Evolutionary conservation across 2,888 invertebrate species (phyloP).

Genomic region (Neoascia interrupta): DNA sequence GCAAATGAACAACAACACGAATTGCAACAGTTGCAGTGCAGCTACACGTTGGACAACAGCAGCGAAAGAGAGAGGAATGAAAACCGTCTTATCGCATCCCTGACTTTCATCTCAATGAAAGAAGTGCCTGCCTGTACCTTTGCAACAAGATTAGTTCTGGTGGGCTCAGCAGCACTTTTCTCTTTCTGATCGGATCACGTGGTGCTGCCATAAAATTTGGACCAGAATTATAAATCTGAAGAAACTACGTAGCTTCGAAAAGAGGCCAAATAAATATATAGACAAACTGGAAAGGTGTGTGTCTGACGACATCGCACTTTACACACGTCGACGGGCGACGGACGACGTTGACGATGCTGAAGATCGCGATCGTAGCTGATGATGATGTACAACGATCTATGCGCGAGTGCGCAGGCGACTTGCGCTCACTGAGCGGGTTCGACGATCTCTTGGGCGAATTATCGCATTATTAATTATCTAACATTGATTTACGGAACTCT

Average conservation of each 20-base stretch:
- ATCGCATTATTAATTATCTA: slow-evolving; percentile 64
- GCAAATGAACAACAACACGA: slow-evolving; percentile 46
- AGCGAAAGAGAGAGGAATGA: not conserved
- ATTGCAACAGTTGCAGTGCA: slow-evolving; percentile 52
- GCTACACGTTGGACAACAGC: not conserved
- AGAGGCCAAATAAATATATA: slow-evolving; percentile 29
- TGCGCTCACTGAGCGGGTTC: slow-evolving; percentile 33
- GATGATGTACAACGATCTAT: slow-evolving; percentile 5
- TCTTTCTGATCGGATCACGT: slow-evolving; percentile 11
- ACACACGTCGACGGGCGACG: not conserved
- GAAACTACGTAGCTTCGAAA: too few species aligned
- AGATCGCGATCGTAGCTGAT: not conserved
- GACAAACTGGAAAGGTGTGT: slow-evolving; percentile 40
- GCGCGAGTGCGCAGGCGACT: slow-evolving; percentile 2
- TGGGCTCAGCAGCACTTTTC: not conserved
- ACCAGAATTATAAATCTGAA: slow-evolving; percentile 35
- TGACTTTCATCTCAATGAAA: slow-evolving; percentile 46
- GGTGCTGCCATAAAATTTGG: slow-evolving; percentile 10
- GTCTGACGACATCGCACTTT: not conserved
- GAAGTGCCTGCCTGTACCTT: slow-evolving; percentile 11
- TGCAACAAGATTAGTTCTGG: not conserved
- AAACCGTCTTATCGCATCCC: slow-evolving; percentile 44
- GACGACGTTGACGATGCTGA: not conserved
- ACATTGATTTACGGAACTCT: slow-evolving; percentile 67
- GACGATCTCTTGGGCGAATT: slow-evolving; percentile 52